Conservation (phyloP, 2,113 vertebrate genomes). For the Cynocephalus volans region DNA sequence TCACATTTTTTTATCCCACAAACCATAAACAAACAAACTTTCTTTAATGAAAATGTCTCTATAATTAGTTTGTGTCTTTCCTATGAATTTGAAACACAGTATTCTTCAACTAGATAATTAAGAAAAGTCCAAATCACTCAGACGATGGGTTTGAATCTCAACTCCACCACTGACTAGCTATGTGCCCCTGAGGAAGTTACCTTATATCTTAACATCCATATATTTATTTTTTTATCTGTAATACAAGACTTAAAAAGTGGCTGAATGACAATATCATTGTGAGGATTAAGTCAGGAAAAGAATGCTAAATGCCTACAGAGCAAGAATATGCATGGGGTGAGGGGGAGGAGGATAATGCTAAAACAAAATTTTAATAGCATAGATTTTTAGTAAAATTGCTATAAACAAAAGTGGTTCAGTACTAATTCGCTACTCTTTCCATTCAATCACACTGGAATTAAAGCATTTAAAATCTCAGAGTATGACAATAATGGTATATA, state of each 20-base stretch:
- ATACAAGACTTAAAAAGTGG: neutral
- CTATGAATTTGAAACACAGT: neutral
- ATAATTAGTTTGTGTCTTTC: neutral
- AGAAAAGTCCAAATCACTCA: neutral
- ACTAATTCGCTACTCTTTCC: neutral
- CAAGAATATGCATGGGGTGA: neutral
- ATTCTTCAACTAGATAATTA: neutral
- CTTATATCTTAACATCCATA: neutral
- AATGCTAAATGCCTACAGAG: neutral
- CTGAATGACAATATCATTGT: neutral
- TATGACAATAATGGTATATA: conserved; percentile 4
- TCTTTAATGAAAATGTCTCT: neutral
- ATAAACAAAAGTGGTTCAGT: conserved; percentile 10
- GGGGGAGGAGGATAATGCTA: neutral
- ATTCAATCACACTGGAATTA: conserved; percentile 5
- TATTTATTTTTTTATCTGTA: neutral
- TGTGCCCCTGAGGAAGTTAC: neutral
- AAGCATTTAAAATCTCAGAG: conserved; percentile 43
- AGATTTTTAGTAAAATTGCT: conserved; percentile 23
- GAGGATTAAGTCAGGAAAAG: neutral
- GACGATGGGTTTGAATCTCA: neutral
- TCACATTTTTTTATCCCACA: neutral
- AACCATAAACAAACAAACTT: neutral
- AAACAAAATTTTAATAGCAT: conserved; percentile 49
- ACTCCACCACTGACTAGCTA: neutral